Conservation (phyloP, 1,140 invertebrate species). For the Caenorhabditis latens region DNA sequence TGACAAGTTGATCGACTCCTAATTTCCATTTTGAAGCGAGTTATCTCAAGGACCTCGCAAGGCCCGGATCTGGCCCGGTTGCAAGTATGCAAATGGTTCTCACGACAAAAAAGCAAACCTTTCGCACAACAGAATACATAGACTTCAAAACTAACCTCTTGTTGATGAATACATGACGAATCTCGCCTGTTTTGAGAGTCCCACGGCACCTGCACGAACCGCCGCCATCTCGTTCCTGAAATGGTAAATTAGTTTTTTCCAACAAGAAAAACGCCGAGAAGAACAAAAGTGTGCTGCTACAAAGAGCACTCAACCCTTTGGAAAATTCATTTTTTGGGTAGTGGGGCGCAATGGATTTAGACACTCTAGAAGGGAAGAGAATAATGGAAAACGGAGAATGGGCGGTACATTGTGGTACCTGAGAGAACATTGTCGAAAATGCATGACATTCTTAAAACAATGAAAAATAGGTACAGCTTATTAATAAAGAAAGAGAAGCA, state of each 20-base stretch:
- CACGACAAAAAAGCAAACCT: too few species aligned
- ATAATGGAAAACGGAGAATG: conserved; percentile 2
- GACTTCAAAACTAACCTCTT: conserved; percentile 28
- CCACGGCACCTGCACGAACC: conserved; percentile 51
- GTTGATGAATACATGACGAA: conserved; percentile 43
- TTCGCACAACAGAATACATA: too few species aligned
- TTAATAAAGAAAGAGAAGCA: not conserved
- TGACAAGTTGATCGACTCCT: too few species aligned
- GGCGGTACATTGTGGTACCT: not conserved
- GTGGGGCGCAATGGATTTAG: conserved; percentile 34
- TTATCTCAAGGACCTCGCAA: too few species aligned
- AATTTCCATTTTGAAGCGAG: too few species aligned
- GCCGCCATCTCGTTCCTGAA: conserved; percentile 35
- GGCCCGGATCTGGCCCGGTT: too few species aligned
- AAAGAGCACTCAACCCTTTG: conserved; percentile 11
- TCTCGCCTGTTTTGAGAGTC: conserved; percentile 46
- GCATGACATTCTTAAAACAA: not conserved
- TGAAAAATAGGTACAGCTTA: conserved; percentile 18
- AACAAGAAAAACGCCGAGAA: not conserved
- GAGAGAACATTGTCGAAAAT: conserved; percentile 20
- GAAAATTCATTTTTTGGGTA: conserved; percentile 36
- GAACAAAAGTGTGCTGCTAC: not conserved
- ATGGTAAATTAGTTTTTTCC: not conserved
- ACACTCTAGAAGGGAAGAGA: not conserved
- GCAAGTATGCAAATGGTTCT: too few species aligned